Percentiles rank a stretch among this genome's conserved stretches.
Conservation (phyloP, 1,140 invertebrate species). For the Brachionus asplanchnoidis region DNA sequence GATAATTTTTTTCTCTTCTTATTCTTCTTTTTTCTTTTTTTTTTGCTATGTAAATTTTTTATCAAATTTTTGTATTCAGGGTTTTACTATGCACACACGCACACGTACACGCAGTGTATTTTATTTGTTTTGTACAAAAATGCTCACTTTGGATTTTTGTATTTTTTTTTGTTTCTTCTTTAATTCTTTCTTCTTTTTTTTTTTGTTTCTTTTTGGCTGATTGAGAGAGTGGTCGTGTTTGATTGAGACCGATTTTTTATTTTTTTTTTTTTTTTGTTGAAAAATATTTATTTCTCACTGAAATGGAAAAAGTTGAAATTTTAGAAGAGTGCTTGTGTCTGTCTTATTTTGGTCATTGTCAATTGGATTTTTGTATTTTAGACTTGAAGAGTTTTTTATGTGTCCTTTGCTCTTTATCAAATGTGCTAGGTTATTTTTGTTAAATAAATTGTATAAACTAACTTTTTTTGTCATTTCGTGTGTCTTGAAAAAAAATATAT, state of each 20-base stretch:
- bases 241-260: background rate
- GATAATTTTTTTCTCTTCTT: background rate
- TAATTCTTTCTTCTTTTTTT: background rate
- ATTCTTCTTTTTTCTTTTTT: background rate
- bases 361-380: background rate
- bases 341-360: background rate
- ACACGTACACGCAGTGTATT: background rate
- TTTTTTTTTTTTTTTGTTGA: background rate
- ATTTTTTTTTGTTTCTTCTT: background rate
- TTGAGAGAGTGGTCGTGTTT: background rate
- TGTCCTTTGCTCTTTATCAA: background rate
- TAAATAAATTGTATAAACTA: slow-evolving; percentile 17
- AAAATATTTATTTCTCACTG: background rate
- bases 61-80: background rate
- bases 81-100: background rate
- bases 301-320: background rate
- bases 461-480: background rate
- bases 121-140: slow-evolving; percentile 31
- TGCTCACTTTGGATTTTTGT: background rate
- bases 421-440: background rate
- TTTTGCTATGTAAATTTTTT: background rate
- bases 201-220: background rate
- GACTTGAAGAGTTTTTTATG: background rate
- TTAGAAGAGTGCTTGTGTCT: background rate
- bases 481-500: background rate